Evolutionary conservation across 2,797 vertebrate species (phyloP).

Genomic region (Cuculus canorus): DNA sequence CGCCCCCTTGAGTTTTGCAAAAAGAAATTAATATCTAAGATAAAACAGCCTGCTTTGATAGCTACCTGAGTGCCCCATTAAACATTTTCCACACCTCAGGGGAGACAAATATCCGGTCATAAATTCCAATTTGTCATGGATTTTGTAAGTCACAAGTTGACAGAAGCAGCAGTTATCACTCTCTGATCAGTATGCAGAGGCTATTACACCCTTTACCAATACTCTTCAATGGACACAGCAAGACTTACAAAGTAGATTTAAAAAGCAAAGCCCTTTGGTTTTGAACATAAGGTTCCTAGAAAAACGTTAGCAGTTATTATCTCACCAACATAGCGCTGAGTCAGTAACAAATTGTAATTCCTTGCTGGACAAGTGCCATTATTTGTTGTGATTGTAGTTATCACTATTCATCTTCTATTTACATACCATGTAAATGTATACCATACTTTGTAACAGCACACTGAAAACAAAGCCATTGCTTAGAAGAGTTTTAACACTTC

Average conservation of each 20-base stretch:
- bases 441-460: not conserved
- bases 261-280: slow-evolving; percentile 4
- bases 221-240: not conserved
- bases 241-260: not conserved
- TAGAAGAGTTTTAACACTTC: slow-evolving; percentile 8
- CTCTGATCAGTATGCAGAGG: slow-evolving; percentile 3
- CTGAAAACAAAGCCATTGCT: not conserved
- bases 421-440: slow-evolving; percentile 24
- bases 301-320: slow-evolving; percentile 13
- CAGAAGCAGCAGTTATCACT: not conserved
- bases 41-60: slow-evolving; percentile 30
- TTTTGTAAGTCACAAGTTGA: slow-evolving; percentile 26
- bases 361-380: slow-evolving; percentile 16
- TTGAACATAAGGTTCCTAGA: not conserved
- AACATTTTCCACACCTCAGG: slow-evolving; percentile 23
- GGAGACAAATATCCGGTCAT: not conserved
- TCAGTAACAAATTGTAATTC: slow-evolving; percentile 20
- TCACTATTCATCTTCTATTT: slow-evolving; percentile 25
- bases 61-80: not conserved
- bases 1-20: not conserved
- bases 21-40: slow-evolving; percentile 17
- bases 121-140: slow-evolving; percentile 7
- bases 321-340: not conserved
- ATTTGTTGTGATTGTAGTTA: slow-evolving; percentile 45
- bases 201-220: not conserved